Evolutionary conservation across 2,113 vertebrate genomes (phyloP), one percentile per base, ranked within the genome.

Genomic region (Charina bottae): DNA sequence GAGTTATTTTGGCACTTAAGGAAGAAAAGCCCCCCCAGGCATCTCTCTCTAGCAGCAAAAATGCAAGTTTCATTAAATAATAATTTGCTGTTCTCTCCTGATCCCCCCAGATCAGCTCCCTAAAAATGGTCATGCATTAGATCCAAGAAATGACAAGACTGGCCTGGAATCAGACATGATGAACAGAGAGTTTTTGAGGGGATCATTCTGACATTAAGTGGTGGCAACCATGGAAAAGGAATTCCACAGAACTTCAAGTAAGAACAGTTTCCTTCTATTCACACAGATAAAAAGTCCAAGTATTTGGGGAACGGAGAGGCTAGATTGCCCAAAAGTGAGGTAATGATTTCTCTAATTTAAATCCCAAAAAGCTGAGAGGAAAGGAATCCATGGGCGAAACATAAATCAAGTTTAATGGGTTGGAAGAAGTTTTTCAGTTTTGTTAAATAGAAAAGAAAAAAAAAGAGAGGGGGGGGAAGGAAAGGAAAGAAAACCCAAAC

Each of bases 391-490:
- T 46, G 55, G 92, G 94, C 94, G 96, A 97, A 97, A 95, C 93
- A 96, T 90, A 97, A 97, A 96, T 97, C 95, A 96, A 92, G 93
- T 97, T 97, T 97, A 96, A 96, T 96, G 96, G 95, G 94, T 97
- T 97, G 96, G 96, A 96, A 97, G 95, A 96, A 93, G 88, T 96
- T 96, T 97, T 97, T 94, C 93, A 96, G 96, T 96, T 97, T 97
- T 95, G 97, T 97, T 97, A 96, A 97, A 97, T 97, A 97, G 54
- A 68, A 78, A 12, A 56, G 21, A 28, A 28, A 87, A 2, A 26
- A 24, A 8, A 19, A n/a, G 15, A 56, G 28, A 8, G 21, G 7
- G 3, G 19, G 24, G 49, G 17, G 4, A 6, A n/a, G 23, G 24
- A 24, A 90, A 33, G n/a, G 33, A 83, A 89, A 60, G 42, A 92